Evolutionary conservation across 2,888 invertebrate species (phyloP).

Genomic region (Boloria selene): DNA sequence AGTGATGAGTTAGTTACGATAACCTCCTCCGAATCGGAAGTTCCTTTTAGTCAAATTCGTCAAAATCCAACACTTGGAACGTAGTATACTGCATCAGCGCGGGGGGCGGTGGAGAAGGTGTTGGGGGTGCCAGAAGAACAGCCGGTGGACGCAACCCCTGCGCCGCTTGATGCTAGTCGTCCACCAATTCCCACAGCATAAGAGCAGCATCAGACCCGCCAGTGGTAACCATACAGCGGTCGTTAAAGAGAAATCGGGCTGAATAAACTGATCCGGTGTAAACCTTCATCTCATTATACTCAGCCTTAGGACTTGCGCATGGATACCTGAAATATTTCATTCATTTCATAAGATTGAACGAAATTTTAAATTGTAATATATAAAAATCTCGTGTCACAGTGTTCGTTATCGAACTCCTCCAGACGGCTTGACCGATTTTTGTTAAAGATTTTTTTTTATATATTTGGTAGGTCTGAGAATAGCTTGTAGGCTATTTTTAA

Average conservation of each 20-base stretch:
- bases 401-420: too few species aligned
- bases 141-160: conserved; percentile 64
- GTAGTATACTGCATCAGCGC: conserved; percentile 54
- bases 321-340: conserved; percentile 85
- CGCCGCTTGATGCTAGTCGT: conserved; percentile 84
- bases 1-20: neutral
- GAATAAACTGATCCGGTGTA: conserved; percentile 92
- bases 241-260: conserved; percentile 92
- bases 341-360: too few species aligned
- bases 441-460: too few species aligned
- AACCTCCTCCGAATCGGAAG: conserved; percentile 9
- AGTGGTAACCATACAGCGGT: conserved; percentile 91
- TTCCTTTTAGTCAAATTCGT: conserved; percentile 71
- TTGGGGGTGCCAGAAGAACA: conserved; percentile 68
- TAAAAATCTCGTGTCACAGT: too few species aligned
- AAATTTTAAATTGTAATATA: too few species aligned
- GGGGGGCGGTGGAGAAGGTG: conserved; percentile 67
- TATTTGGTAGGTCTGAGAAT: too few species aligned
- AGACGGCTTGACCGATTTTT: too few species aligned
- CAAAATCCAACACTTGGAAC: conserved; percentile 68
- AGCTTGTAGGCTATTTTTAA: too few species aligned
- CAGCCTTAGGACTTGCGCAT: conserved; percentile 91
- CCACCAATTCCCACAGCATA: conserved; percentile 94
- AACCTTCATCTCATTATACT: conserved; percentile 93
- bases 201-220: conserved; percentile 94